Percentiles rank a stretch among this genome's conserved stretches.
These are phyloP conservation scores for Octomys mimax DNA, from an alignment of 2,797 vertebrate genomes.

Conservation along the genomic window DNA sequence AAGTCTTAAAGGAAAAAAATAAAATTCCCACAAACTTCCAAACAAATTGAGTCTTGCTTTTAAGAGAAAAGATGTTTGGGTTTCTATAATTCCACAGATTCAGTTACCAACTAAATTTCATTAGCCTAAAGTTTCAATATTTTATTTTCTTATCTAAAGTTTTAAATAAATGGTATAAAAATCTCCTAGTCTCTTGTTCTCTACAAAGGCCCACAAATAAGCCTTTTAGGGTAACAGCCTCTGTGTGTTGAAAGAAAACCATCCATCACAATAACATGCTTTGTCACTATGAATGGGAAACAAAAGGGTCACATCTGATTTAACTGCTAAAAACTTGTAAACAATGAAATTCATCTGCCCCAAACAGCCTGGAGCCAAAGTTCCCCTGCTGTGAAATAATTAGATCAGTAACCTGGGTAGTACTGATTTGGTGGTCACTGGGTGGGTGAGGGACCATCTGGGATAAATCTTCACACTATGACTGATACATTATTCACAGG, in stretches of 20 bases:
- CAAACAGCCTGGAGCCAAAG: background rate
- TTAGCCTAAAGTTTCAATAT: conserved; percentile 49
- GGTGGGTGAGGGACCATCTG: background rate
- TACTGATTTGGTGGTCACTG: background rate
- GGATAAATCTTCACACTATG: background rate
- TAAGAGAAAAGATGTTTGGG: conserved; percentile 28
- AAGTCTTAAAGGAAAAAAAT: conserved; percentile 74
- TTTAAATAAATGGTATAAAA: conserved; percentile 43
- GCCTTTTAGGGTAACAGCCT: conserved; percentile 11
- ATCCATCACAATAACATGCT: background rate
- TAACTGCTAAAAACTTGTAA: background rate
- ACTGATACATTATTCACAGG: background rate
- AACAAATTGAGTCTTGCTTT: conserved; percentile 33
- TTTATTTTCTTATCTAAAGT: conserved; percentile 53
- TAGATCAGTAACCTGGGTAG: background rate
- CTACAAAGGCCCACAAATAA: background rate
- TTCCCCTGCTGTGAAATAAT: background rate
- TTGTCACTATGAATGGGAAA: background rate
- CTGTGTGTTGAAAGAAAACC: background rate
- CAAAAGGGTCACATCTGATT: background rate
- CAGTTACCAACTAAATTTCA: conserved; percentile 3
- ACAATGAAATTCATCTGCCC: background rate
- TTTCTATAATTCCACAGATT: conserved; percentile 28
- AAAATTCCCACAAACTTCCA: conserved; percentile 60
- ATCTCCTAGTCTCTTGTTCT: background rate